A percentile compares a stretch with the other conserved stretches of the same genome.
Conservation (phyloP, 2,888 invertebrate genomes). For the Drosophila colorata region DNA sequence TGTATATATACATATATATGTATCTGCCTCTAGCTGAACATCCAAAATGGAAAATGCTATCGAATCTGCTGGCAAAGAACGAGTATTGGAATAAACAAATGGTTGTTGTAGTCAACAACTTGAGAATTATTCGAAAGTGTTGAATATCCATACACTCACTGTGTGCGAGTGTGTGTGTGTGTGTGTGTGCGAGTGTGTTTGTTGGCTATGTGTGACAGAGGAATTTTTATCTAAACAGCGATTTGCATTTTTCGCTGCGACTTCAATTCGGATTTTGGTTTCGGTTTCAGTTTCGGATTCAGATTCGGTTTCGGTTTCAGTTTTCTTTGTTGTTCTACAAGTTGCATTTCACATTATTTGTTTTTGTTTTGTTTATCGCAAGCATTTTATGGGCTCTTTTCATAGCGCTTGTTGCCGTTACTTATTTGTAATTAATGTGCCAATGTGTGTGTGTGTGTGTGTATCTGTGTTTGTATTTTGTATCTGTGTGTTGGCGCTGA, state of each 20-base stretch:
- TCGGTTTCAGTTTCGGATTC: constrained; percentile 37
- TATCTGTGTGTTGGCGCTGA: constrained; percentile 45
- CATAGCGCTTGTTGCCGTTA: constrained; percentile 52
- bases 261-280: constrained; percentile 43
- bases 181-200: constrained; percentile 6
- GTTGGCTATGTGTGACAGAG: constrained; percentile 39
- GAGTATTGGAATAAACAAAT: constrained; percentile 53
- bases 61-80: background rate
- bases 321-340: constrained; percentile 68
- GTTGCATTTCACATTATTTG: constrained; percentile 63
- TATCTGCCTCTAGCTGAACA: constrained; percentile 14
- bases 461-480: constrained; percentile 13
- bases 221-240: constrained; percentile 63
- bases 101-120: constrained; percentile 36
- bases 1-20: background rate
- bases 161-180: background rate
- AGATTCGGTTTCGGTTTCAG: constrained; percentile 53
- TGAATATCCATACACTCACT: constrained; percentile 34
- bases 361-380: constrained; percentile 53
- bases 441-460: constrained; percentile 11
- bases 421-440: constrained; percentile 63
- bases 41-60: constrained; percentile 32
- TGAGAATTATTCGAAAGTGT: constrained; percentile 46
- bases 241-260: constrained; percentile 62
- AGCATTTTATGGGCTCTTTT: constrained; percentile 57